These are phyloP conservation scores for crab-eating macaque (Macaca fascicularis) DNA, from an alignment of 2,113 vertebrate genomes.

Conservation along the genomic window DNA sequence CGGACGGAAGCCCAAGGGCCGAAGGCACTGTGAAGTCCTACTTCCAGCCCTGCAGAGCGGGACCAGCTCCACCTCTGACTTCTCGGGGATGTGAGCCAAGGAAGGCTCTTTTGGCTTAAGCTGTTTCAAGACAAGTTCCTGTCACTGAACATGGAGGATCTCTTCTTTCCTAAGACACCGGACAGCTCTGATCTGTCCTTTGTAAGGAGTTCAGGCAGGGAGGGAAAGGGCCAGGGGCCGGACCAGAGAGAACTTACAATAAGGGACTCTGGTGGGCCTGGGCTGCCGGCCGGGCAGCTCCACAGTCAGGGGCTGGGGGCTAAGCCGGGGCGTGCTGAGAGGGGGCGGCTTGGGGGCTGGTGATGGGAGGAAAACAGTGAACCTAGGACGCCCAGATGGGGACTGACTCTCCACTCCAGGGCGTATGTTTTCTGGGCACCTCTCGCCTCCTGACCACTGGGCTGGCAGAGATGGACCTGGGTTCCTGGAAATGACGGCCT, in stretches of 20 bases:
- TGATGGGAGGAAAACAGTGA: background rate
- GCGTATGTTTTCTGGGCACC: background rate
- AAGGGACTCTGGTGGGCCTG: background rate
- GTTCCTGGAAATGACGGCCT: conserved; percentile 20
- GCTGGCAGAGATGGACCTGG: background rate
- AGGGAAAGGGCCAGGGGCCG: too few species aligned
- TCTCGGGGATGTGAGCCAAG: background rate
- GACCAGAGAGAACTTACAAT: background rate
- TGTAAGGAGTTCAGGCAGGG: background rate
- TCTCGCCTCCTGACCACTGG: accelerated
- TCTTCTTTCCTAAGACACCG: background rate
- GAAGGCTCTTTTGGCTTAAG: too few species aligned
- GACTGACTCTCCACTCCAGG: background rate
- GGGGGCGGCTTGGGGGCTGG: background rate
- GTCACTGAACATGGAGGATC: background rate
- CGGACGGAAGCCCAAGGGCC: background rate
- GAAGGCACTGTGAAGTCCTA: accelerated
- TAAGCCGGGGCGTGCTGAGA: accelerated
- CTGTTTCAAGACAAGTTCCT: background rate
- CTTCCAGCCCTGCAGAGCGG: background rate
- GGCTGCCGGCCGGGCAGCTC: background rate
- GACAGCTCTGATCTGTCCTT: background rate
- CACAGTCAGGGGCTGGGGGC: background rate
- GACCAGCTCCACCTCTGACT: background rate
- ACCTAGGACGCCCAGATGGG: background rate